These are phyloP conservation scores for Hylomyscus alleni DNA, from an alignment of 2,797 vertebrate species.

Conservation along the genomic window DNA sequence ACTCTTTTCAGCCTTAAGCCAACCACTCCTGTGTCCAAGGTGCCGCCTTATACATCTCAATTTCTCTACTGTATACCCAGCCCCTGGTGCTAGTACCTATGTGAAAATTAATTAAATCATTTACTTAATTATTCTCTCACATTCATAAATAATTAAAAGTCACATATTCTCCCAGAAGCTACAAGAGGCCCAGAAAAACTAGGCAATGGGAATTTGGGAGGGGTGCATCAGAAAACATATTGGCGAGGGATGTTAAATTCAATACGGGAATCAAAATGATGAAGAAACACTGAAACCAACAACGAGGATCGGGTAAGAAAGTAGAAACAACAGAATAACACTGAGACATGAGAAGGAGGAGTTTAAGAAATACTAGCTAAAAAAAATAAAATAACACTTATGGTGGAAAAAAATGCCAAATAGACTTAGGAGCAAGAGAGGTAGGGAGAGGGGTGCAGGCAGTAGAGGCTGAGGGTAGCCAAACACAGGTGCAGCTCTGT, in stretches of 20 bases:
- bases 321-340: not conserved
- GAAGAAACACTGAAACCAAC: not conserved
- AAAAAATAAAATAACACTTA: not conserved
- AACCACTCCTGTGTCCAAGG: not conserved
- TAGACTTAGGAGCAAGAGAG: not conserved
- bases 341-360: not conserved
- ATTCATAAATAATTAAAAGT: slow-evolving; percentile 87
- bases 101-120: slow-evolving; percentile 87
- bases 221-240: not conserved
- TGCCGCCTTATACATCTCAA: not conserved
- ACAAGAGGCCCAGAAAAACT: slow-evolving; percentile 59
- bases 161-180: slow-evolving; percentile 80
- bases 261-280: not conserved
- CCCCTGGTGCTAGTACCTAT: not conserved
- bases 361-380: not conserved
- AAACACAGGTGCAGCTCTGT: accelerated
- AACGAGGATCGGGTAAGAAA: not conserved
- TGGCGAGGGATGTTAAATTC: slow-evolving; percentile 18
- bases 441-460: not conserved
- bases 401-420: not conserved
- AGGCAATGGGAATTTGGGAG: not conserved
- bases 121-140: slow-evolving; percentile 88
- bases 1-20: not conserved
- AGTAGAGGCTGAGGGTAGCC: not conserved
- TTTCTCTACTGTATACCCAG: not conserved